Percentiles rank a stretch among this genome's conserved stretches.
These are phyloP conservation scores for Channa striata DNA, from an alignment of 2,797 vertebrate genomes.

Conservation along the genomic window DNA sequence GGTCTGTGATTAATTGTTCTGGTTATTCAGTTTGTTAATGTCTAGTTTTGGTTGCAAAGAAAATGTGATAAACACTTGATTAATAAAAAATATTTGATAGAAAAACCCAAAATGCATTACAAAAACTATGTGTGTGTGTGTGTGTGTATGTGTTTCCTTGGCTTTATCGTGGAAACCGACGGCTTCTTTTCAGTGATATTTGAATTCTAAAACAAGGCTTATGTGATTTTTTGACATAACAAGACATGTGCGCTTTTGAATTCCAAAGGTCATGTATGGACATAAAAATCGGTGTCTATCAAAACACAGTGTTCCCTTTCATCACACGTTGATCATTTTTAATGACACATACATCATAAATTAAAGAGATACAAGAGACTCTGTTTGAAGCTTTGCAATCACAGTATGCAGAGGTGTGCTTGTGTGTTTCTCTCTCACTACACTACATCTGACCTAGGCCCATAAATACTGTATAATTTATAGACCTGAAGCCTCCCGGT, in stretches of 20 bases:
- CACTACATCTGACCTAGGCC: background rate
- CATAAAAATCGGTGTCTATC: background rate
- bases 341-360: constrained; percentile 32
- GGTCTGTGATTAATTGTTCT: background rate
- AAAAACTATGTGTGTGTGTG: constrained; percentile 20
- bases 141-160: background rate
- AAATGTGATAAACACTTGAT: too few species aligned
- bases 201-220: constrained; percentile 8
- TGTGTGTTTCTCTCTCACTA: background rate
- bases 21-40: background rate
- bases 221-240: background rate
- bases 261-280: constrained; percentile 17
- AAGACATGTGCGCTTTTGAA: background rate
- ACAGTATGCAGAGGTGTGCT: constrained; percentile 3
- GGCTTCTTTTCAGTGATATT: background rate
- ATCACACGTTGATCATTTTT: background rate
- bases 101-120: constrained; percentile 16
- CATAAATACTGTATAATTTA: constrained; percentile 18
- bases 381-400: constrained; percentile 7
- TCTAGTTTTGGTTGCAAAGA: background rate
- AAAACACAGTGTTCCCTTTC: constrained; percentile 12
- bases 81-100: background rate
- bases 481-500: background rate
- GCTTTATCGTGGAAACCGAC: background rate
- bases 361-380: constrained; percentile 7